Evolutionary conservation across 2,888 invertebrate species (phyloP), one percentile per base, ranked within the genome.

Genomic region (Calameuta pallipes): DNA sequence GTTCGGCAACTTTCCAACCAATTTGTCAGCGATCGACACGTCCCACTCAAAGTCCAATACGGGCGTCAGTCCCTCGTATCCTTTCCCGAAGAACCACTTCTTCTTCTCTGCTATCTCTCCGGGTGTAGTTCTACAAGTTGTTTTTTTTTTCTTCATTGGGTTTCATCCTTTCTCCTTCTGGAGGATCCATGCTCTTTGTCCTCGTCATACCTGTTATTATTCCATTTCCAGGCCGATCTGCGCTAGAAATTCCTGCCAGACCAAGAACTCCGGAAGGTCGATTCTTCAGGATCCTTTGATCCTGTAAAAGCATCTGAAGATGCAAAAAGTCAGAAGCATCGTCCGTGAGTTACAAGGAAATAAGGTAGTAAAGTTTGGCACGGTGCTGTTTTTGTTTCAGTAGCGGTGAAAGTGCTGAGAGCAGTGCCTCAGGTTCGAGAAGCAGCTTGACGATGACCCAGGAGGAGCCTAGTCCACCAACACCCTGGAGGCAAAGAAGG

Each of bases 401-500:
- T 70, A 86, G 84, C 78, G 87, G 84, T 13, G 87, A 86, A 73
- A 89, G 89, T 41, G 85, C 80, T 1, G 85, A 78, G 1, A 86
- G 85, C 79, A 89, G 88, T 73, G 85, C 79, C 31, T 87, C 88
- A 33, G 87, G 87, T 69, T 90, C 89, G 11, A 81, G 86, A 69
- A 85, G 85, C 33, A 89, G 89, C 74, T 77, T 89, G 1, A 83
- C 89, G 76, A 80, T 82, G 69, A 79, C 80, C 11, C 77, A 83
- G 1, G 89, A 90, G 6, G 86, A 88, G 9, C 37, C 81, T 1
- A 78, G 81, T 36, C 83, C 84, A 0, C 80, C 85, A 69, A 83
- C 82, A 6, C 82, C 86, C 3, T 85, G 92, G 82, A 87, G 84
- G 74, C 85, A 85, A 23, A 86, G 89, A 0, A 90, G 92, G 71